Evolutionary conservation across 2,888 invertebrate genomes (phyloP), one percentile per base, ranked within the genome.

Genomic region (Phengaris alcon): DNA sequence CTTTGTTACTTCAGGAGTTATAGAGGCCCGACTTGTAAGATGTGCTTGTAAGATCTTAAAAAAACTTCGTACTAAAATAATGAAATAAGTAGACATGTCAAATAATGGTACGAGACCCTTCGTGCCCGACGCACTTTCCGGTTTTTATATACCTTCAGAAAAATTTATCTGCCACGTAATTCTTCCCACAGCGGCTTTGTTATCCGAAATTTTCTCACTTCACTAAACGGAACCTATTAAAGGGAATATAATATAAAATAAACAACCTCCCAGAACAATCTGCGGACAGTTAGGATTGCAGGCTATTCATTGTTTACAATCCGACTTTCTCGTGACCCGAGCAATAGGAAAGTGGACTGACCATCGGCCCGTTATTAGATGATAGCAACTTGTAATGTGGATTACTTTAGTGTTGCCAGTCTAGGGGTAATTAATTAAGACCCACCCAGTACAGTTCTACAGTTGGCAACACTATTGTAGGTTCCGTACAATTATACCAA

Each of bases 271-370:
- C 6, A 64, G 64, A 64, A 64, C 64, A 64, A 64, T 64, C 64
- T 68, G 68, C 74, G 54, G 74, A 68, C 68, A 55, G 70, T 48
- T 75, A 75, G 57, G 57, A 57, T 69, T 75, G 75, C 51, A 57
- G 70, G 75, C 75, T 72, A 70, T 76, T 69, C 75, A 79, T 78
- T 79, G 78, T 79, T 76, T 76, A 77, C 77, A 76, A 74, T 79
- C 76, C 68, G 77, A 81, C 82, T 82, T 82, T 82, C 82, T 77
- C 80, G 79, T 81, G 82, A 81, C 82, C 82, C 77, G 77, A 75
- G 76, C 82, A 79, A 78, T 79, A 80, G 79, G 82, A 82, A 82
- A 82, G 82, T 78, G 79, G 78, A 80, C 79, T 80, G 81, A 80
- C 79, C 81, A 80, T 81, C 83, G 82, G 80, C 81, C 74, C 75